These are phyloP conservation scores for Polydrusus cervinus DNA, from an alignment of 2,888 invertebrate species.

Conservation along the genomic window DNA sequence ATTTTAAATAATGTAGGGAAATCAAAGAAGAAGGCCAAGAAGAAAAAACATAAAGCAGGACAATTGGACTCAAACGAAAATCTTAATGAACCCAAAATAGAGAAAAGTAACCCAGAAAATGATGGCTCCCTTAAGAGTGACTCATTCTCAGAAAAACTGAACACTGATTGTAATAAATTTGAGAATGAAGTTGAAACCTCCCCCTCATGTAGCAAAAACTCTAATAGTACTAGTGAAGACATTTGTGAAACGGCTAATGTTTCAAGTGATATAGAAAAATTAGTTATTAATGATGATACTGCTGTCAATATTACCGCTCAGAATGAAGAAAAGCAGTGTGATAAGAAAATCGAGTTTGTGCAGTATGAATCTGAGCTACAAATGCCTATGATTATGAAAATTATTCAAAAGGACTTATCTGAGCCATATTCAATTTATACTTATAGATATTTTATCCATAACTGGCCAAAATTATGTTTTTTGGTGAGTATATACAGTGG, in stretches of 20 bases:
- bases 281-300: conserved; percentile 44
- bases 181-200: conserved; percentile 48
- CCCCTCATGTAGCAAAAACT: conserved; percentile 50
- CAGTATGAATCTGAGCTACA: conserved; percentile 96
- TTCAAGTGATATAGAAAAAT: conserved; percentile 42
- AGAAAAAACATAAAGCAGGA: conserved; percentile 57
- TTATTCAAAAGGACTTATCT: conserved; percentile 98
- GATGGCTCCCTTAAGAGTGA: conserved; percentile 40
- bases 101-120: conserved; percentile 38
- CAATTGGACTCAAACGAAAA: conserved; percentile 62
- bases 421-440: conserved; percentile 99
- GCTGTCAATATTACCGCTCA: conserved; percentile 4
- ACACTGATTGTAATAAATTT: conserved; percentile 44
- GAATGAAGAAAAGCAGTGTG: conserved; percentile 30
- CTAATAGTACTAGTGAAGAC: conserved; percentile 32
- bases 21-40: conserved; percentile 57
- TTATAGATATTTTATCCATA: conserved; percentile 99
- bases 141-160: conserved; percentile 57
- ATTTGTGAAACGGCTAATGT: conserved; percentile 31
- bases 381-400: conserved; percentile 99
- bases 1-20: conserved; percentile 59
- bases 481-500: conserved; percentile 76
- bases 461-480: conserved; percentile 99
- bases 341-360: conserved; percentile 74
- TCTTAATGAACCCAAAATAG: conserved; percentile 54